Percentiles rank a stretch among this genome's conserved stretches.
These are phyloP conservation scores for Chionomys nivalis DNA, from an alignment of 2,113 vertebrate species.

Conservation along the genomic window DNA sequence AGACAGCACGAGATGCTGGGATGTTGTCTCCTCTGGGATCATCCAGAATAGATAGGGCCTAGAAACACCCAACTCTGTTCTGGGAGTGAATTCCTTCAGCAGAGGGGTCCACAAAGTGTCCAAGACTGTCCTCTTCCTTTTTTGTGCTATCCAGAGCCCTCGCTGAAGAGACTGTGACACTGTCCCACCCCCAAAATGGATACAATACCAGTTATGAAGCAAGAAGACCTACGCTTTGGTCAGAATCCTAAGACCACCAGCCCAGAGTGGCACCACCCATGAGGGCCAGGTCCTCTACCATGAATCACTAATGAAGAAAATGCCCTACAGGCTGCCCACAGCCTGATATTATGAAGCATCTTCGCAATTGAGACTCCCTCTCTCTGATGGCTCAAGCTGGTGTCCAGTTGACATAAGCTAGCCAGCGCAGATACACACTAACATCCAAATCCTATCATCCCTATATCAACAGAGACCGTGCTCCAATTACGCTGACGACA, in stretches of 20 bases:
- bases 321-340: not conserved
- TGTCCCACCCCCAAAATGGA: rapidly evolving
- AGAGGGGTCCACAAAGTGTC: not conserved
- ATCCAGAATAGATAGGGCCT: rapidly evolving
- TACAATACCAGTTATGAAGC: not conserved
- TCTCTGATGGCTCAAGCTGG: not conserved
- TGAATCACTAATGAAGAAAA: not conserved
- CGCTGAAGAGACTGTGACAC: not conserved
- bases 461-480: not conserved
- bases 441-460: not conserved
- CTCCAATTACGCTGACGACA: not conserved
- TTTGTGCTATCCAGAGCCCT: not conserved
- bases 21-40: not conserved
- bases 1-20: not conserved
- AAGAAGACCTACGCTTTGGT: not conserved
- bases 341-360: not conserved
- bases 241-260: not conserved
- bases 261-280: not conserved
- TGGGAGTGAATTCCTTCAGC: not conserved
- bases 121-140: rapidly evolving
- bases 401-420: not conserved
- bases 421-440: not conserved
- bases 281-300: not conserved
- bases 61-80: not conserved
- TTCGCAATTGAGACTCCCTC: not conserved